Evolutionary conservation across 2,113 vertebrate species (phyloP), one percentile per base, ranked within the genome.

Genomic region (Menura novaehollandiae): DNA sequence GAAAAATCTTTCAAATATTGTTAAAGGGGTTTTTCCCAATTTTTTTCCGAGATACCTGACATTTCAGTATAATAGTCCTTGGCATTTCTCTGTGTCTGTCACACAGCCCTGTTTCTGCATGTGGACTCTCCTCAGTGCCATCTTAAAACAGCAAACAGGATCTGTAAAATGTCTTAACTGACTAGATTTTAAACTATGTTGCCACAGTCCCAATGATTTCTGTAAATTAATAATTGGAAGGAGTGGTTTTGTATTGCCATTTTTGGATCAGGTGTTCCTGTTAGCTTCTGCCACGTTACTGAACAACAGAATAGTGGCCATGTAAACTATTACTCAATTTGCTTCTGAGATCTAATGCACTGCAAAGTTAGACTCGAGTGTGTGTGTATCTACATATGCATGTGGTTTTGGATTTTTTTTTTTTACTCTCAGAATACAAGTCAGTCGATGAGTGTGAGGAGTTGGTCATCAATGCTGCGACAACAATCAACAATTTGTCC

Each of bases 401-500:
- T 71, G 24, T 66, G 28, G 32, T 63, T 76, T 27, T 59, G 35
- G 41, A 0, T 3, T 63, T 46, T 21, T 77, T 72, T 95, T 66
- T 69, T 76, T 72, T 58, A 28, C 41, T 96, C 68, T 81, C 97
- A 99, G 99, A 99, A 96, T 94, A 97, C 93, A 98, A 98, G 89
- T 98, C 98, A 15, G 91, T 99, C 11, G 96, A 98, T 51, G 98
- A 98, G 71, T 99, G 98, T 71, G 98, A 99, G 90, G 99, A 99
- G 97, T 93, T 99, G 83, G 93, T 99, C 96, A 98, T 99, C 97
- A 99, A 98, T 52, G 97, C 98, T 26, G 97, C 98, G 1, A 98
- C 98, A 74, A 82, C 99, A 67, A 97, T 99, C 97, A 99, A 99
- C 98, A 99, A 99, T 95, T 97, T 99, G 78, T 99, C 99, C 32